Evolutionary conservation across 2,113 vertebrate genomes (phyloP), one percentile per base, ranked within the genome.

Genomic region (Pogona vitticeps): DNA sequence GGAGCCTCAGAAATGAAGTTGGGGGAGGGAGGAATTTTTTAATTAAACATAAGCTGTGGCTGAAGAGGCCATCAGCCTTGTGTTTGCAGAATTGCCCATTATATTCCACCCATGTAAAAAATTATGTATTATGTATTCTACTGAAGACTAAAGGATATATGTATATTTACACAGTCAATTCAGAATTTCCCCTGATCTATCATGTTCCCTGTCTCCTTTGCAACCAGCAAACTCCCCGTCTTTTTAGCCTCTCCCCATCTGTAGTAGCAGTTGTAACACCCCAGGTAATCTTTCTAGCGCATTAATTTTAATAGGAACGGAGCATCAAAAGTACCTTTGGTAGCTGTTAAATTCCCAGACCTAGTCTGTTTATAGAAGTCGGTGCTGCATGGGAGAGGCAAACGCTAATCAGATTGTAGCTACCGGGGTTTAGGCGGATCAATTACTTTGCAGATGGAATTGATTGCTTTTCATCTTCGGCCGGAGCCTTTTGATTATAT

Each of bases 391-490:
- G 23, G 83, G 71, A 80, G 42, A 26, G 76, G 46, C 46, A 0
- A 31, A 3, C 31, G 61, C 1, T 8, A 18, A 84, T 86, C 71
- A 8, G 56, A 61, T 36, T 73, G 87, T 84, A 72, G 18, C 73
- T 91, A 56, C 20, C 17, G 87, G 90, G 87, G 33, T 67, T 88
- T 91, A 10, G 77, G 86, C 81, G 80, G 76, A 88, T 90, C 52
- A 4, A 76, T 94, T 87, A 6, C 75, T 81, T 89, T 89, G 85
- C 92, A 1, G 0, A 40, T 79, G 81, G 42, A 92, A 93, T 82
- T 2, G 92, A 88, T 86, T 83, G 5, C 82, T 92, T 92, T 89
- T 82, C 91, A 0, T 0, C 6, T 56, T 42, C 0, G 58, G 71
- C 46, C 83, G 86, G 90, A 83, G 89, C 88, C 85, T 92, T 91